These are phyloP conservation scores for Bothrops jararaca DNA, from an alignment of 2,113 vertebrate species.

Conservation along the genomic window DNA sequence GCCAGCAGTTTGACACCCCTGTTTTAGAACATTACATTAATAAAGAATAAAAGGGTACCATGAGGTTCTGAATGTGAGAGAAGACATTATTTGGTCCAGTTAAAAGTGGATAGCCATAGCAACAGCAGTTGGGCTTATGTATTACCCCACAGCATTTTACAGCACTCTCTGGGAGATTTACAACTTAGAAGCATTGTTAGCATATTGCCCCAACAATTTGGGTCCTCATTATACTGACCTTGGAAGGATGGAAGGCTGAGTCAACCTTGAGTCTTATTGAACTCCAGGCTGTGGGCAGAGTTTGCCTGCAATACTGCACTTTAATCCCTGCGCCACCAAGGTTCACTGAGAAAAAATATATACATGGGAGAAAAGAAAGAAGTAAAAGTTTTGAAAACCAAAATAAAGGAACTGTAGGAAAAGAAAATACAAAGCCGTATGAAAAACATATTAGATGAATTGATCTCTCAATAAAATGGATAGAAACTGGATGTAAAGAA, in stretches of 20 bases:
- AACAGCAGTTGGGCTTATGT: background rate
- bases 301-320: background rate
- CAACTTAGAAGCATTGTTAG: background rate
- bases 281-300: background rate
- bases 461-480: background rate
- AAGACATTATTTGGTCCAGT: background rate
- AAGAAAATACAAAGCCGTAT: background rate
- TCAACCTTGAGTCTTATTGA: background rate
- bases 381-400: background rate
- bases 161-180: background rate
- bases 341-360: background rate
- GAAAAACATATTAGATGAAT: background rate
- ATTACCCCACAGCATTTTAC: background rate
- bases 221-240: background rate
- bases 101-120: background rate
- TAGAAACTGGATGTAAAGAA: background rate
- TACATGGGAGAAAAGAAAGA: background rate
- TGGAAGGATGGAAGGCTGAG: background rate
- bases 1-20: too few relatives aligned
- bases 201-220: background rate
- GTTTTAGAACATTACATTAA: background rate
- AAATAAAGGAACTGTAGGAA: background rate
- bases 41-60: background rate
- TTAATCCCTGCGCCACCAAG: background rate
- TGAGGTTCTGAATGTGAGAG: background rate